Evolutionary conservation across 2,888 invertebrate genomes (phyloP).

Genomic region (Arctia plantaginis): DNA sequence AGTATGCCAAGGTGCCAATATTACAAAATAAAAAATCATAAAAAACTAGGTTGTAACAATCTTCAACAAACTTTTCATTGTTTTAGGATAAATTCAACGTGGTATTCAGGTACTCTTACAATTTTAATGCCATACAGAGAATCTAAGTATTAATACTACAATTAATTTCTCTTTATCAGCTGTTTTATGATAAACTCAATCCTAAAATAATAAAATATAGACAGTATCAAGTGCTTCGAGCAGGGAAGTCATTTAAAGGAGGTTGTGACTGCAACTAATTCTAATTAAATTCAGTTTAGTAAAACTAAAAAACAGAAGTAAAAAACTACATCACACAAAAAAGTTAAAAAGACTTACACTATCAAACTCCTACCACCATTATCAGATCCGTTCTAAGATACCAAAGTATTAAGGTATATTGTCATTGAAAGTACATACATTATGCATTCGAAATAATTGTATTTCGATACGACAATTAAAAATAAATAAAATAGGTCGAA

Average conservation of each 20-base stretch:
- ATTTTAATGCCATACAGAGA: neutral
- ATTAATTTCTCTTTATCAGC: neutral
- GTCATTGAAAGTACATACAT: too few species aligned
- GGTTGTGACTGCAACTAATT: neutral
- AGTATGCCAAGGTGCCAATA: neutral
- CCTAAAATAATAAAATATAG: neutral
- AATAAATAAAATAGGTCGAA: too few species aligned
- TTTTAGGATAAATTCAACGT: neutral
- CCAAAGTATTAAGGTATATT: too few species aligned
- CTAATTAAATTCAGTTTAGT: too few species aligned
- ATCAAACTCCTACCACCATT: too few species aligned
- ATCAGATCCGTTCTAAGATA: too few species aligned
- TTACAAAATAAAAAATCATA: neutral
- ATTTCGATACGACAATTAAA: too few species aligned
- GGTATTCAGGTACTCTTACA: neutral
- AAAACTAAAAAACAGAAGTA: too few species aligned
- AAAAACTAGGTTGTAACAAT: neutral
- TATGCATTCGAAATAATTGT: too few species aligned
- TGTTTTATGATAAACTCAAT: neutral
- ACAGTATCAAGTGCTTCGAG: neutral
- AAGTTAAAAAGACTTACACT: too few species aligned
- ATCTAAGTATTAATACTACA: neutral
- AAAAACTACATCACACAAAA: too few species aligned
- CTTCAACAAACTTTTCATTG: neutral
- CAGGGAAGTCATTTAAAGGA: neutral